These are phyloP conservation scores for Bucco capensis DNA, from an alignment of 2,113 vertebrate species.

Conservation along the genomic window DNA sequence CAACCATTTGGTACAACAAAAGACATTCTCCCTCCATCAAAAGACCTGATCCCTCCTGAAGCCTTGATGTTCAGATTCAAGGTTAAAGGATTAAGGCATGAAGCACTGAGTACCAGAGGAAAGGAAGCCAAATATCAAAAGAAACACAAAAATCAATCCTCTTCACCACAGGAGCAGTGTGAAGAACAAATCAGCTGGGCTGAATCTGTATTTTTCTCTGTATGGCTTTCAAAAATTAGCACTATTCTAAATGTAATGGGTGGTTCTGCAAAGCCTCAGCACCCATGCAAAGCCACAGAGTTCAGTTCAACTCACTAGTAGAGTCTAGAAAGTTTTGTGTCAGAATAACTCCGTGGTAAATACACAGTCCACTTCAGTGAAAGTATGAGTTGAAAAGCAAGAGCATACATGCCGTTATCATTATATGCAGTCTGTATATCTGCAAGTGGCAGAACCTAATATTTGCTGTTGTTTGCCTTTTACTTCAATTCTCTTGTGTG, in stretches of 20 bases:
- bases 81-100: conserved; percentile 70
- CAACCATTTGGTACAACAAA: conserved; percentile 50
- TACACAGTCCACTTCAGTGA: not conserved
- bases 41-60: conserved; percentile 41
- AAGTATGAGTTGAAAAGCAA: not conserved
- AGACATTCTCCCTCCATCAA: conserved; percentile 45
- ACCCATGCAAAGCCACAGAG: conserved; percentile 6
- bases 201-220: conserved; percentile 69
- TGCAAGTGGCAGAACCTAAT: not conserved
- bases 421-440: not conserved
- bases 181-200: conserved; percentile 67
- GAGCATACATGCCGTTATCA: not conserved
- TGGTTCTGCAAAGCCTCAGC: conserved; percentile 29
- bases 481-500: not conserved
- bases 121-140: conserved; percentile 69
- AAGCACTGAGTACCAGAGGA: conserved; percentile 50
- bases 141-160: conserved; percentile 72
- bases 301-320: not conserved
- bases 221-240: conserved; percentile 66
- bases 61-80: conserved; percentile 49
- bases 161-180: conserved; percentile 47
- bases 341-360: conserved; percentile 19
- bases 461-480: conserved; percentile 21
- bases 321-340: not conserved
- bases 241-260: conserved; percentile 34